These are phyloP conservation scores for Polymixis lichenea DNA, from an alignment of 2,888 invertebrate species.

Conservation along the genomic window DNA sequence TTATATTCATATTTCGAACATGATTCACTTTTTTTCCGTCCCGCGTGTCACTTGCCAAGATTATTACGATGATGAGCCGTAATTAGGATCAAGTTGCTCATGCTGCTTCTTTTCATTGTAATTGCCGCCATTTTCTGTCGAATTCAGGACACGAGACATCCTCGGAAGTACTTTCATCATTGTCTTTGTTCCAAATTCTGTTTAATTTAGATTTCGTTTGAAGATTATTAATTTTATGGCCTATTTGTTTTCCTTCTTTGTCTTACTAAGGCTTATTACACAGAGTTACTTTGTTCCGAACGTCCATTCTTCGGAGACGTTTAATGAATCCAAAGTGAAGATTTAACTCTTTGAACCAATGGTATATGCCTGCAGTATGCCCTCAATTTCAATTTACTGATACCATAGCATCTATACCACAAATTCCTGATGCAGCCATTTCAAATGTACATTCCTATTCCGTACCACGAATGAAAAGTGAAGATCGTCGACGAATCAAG, in stretches of 20 bases:
- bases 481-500: too few relatives aligned
- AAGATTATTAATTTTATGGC: conserved; percentile 21
- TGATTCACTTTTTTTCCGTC: conserved; percentile 52
- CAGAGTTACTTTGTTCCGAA: neutral
- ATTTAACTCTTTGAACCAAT: neutral
- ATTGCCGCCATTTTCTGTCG: conserved; percentile 24
- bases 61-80: conserved; percentile 50
- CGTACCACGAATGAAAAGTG: neutral
- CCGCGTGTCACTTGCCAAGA: conserved; percentile 34
- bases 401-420: neutral
- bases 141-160: conserved; percentile 52
- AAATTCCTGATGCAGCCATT: neutral
- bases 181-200: conserved; percentile 31
- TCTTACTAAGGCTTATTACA: neutral
- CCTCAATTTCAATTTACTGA: neutral
- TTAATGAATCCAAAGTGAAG: neutral
- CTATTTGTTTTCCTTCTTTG: conserved; percentile 19
- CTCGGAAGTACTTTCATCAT: conserved; percentile 26
- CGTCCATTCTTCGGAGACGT: neutral
- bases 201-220: conserved; percentile 39
- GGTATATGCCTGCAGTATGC: neutral
- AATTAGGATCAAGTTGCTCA: conserved; percentile 59
- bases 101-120: conserved; percentile 38
- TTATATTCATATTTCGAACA: conserved; percentile 52
- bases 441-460: conserved; percentile 24